Base-by-base conservation (phyloP, 2,888 invertebrate species). In the Dorcus parallelipipedus region DNA sequence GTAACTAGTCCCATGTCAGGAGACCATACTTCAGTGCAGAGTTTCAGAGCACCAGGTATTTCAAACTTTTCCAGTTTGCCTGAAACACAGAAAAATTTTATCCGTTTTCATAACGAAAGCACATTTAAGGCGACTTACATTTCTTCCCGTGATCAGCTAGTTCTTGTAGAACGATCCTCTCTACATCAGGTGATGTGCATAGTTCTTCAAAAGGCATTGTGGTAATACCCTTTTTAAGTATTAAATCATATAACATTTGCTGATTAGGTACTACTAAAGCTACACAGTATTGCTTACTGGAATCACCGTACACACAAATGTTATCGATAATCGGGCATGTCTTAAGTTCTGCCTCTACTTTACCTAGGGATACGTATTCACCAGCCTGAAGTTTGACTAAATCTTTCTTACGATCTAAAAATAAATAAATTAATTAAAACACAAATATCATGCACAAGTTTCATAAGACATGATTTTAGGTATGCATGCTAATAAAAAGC, bases 1-100 rank as follows among this genome's bases (percentile, higher is more conserved):
- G 98, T 99, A 8, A 98, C 95, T 49, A 98, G 86, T 56, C 97
- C 97, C 86, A 91, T 93, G 76, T 97, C 97, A 0, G 98, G 97
- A 1, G 96, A 94, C 98, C 98, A 99, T 60, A 92, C 90, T 72
- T 97, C 97, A 52, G 89, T 84, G 76, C 93, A 92, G 57, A 98
- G 82, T 76, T 90, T 91, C 55, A 97, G 86, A 3, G 91, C 93
- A 40, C 90, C 88, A 1, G 98, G 98, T 60, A 97, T 88, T 80
- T 97, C 97, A 78, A 91, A 95, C 75, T 89, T 91, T 77, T 93
- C 92, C 70, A 97, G 81, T 70, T 94, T 92, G 70, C 91, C 95
- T 95, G 78, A 10, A 76, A 69, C 54, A 51, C 55, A 14, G 14
- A 14, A 1, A 14, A 14, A 14, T 14, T 14, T 14, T 1, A 14